Conservation (phyloP, 2,888 invertebrate species). For the Drosophila robusta region DNA sequence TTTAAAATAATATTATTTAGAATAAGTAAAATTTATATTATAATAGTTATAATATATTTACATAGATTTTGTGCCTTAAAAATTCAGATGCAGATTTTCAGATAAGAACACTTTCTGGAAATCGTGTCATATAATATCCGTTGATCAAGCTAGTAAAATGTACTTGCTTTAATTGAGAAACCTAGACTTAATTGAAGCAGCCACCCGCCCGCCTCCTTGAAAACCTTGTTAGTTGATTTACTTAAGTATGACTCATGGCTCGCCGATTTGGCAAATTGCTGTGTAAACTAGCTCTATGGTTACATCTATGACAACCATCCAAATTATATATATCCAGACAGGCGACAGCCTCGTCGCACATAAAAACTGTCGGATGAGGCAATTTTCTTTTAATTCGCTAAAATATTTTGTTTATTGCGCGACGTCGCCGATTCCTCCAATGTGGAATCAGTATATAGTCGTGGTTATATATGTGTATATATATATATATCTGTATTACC, state of each 20-base stretch:
- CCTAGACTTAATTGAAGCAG: constrained; percentile 50
- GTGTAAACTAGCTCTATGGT: constrained; percentile 16
- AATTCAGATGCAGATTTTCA: not conserved
- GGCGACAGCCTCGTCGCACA: constrained; percentile 22
- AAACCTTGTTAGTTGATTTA: constrained; percentile 47
- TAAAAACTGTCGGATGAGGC: constrained; percentile 66
- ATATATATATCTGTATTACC: not conserved
- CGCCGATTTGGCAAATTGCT: constrained; percentile 16
- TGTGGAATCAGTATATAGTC: constrained; percentile 30
- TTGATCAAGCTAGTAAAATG: constrained; percentile 14
- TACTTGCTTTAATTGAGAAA: constrained; percentile 37
- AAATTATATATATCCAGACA: constrained; percentile 41
- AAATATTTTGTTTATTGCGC: constrained; percentile 72
- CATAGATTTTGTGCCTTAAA: not conserved
- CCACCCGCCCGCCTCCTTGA: constrained; percentile 20
- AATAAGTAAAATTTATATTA: not conserved
- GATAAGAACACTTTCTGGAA: not conserved
- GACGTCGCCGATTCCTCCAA: constrained; percentile 30
- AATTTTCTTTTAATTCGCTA: constrained; percentile 79
- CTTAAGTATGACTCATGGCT: constrained; percentile 31
- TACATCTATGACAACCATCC: constrained; percentile 56
- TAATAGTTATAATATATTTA: not conserved
- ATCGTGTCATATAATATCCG: not conserved
- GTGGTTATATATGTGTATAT: not conserved
- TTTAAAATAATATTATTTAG: too few species aligned